Evolutionary conservation across 2,888 invertebrate species (phyloP), one percentile per base, ranked within the genome.

Genomic region (Diadegma fenestrale): DNA sequence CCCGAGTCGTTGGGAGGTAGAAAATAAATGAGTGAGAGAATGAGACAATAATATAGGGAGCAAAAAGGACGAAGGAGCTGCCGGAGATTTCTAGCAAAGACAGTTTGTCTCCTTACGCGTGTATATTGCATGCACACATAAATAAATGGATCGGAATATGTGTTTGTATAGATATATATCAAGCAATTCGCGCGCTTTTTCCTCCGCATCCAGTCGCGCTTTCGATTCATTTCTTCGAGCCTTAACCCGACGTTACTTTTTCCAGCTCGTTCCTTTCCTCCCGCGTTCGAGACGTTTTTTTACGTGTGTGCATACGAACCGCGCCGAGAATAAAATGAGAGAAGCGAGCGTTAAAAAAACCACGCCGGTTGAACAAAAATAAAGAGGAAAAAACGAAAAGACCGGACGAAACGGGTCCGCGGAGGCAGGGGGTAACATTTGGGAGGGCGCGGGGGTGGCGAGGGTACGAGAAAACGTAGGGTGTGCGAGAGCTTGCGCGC

Each of bases 21-120:
- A 89, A 90, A 90, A 91, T 91, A 91, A 91, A 92, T 91, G 91
- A 91, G 91, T 89, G 89, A 90, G 88, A 66, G 79, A 89, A 89
- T 89, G 89, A 89, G 90, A 89, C 89, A 41, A 54, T 14, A 51
- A 14, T 51, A 76, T 33, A 12, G 10, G 0, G 6, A 33, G 17
- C 26, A 58, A 26, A 26, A 68, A 54, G 26, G 58, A 33, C 54
- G 68, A 48, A 75, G 68, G 19, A 45, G 77, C 72, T 19, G 71
- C 63, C 72, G 88, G 88, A 88, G 88, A 90, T 88, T 88, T 88
- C 89, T 90, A 88, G 26, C 90, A 91, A 91, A 91, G 92, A 91
- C 92, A 90, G 89, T 90, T 90, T 89, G 89, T 90, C 90, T 90
- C 90, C 90, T 90, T 89, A 89, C 88, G 10, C 37, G 77, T 48